These are phyloP conservation scores for Pollenia angustigena DNA, from an alignment of 2,888 invertebrate genomes.

Conservation along the genomic window DNA sequence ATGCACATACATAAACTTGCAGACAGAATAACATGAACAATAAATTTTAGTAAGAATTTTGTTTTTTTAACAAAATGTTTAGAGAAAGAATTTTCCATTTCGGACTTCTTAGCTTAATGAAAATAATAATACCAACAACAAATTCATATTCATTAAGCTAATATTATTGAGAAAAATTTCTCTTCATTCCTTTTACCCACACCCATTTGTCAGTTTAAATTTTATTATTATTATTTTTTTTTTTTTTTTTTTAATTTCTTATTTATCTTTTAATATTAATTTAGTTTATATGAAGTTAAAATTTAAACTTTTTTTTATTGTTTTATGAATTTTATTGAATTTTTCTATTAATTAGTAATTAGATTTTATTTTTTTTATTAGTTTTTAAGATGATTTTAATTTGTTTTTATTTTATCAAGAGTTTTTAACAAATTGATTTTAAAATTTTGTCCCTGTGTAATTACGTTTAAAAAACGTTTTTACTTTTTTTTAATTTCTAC, in stretches of 20 bases:
- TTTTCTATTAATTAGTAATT: conserved; percentile 54
- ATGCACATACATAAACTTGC: background rate
- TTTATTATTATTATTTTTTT: background rate
- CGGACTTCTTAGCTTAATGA: background rate
- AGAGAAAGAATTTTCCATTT: background rate
- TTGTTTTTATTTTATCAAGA: conserved; percentile 70
- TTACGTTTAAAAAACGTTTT: conserved; percentile 71
- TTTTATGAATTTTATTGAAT: conserved; percentile 72
- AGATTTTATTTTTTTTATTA: conserved; percentile 51
- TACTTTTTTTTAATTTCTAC: conserved; percentile 52
- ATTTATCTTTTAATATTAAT: conserved; percentile 52
- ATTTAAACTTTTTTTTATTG: conserved; percentile 62
- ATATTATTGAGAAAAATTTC: background rate
- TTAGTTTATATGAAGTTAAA: conserved; percentile 62
- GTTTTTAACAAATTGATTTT: conserved; percentile 70
- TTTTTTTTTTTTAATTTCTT: conserved; percentile 5
- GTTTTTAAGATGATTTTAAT: conserved; percentile 71
- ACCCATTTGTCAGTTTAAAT: conserved; percentile 13
- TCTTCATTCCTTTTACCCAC: conserved; percentile 38
- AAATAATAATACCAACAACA: background rate
- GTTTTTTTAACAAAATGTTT: background rate
- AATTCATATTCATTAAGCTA: background rate
- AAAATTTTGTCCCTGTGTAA: conserved; percentile 54
- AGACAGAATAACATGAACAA: background rate
- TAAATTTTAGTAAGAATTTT: background rate